Percentiles rank a stretch among this genome's conserved stretches.
These are phyloP conservation scores for Heterodera schachtii DNA, from an alignment of 1,140 invertebrate species.

Conservation along the genomic window DNA sequence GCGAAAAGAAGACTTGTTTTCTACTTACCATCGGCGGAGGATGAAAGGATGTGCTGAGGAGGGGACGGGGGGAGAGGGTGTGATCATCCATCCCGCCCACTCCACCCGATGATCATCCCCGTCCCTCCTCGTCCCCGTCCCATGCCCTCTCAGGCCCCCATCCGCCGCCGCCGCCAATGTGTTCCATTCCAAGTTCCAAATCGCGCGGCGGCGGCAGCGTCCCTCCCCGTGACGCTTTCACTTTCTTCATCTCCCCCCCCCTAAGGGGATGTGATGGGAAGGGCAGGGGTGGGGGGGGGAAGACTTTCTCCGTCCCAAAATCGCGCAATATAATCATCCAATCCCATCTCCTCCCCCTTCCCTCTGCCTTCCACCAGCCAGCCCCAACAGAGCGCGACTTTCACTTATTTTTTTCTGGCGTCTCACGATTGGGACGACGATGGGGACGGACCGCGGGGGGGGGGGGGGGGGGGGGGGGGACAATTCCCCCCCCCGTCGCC, in stretches of 20 bases:
- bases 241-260: background rate
- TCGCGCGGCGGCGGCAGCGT: background rate
- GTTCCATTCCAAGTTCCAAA: slow-evolving; percentile 3
- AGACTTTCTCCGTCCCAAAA: background rate
- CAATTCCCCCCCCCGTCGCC: background rate
- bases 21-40: background rate
- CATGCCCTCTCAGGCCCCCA: too few relatives aligned
- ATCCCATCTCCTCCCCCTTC: background rate
- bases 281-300: background rate
- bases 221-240: background rate
- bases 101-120: background rate
- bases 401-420: background rate
- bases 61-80: too few relatives aligned
- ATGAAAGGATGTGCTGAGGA: background rate
- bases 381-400: background rate
- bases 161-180: background rate
- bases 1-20: background rate
- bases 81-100: background rate
- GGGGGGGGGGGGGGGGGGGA: too few relatives aligned
- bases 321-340: slow-evolving; percentile 1
- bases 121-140: too few relatives aligned
- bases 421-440: too few relatives aligned
- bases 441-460: too few relatives aligned
- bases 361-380: background rate
- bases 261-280: background rate